These are phyloP conservation scores for Ceyx melanurus DNA, from an alignment of 2,113 vertebrate species.

Conservation along the genomic window DNA sequence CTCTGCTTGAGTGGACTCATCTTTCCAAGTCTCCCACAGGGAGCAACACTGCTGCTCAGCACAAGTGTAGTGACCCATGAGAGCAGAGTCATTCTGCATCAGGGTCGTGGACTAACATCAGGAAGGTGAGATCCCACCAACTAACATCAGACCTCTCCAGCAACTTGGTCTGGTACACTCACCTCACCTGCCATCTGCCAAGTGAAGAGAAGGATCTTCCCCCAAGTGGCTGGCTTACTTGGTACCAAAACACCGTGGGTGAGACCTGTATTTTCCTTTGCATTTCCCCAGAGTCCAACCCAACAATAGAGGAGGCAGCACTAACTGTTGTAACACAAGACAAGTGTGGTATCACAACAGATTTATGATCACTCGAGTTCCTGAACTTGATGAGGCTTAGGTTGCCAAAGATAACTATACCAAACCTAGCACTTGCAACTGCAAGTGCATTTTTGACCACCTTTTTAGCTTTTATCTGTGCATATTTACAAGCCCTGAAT, in stretches of 20 bases:
- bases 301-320: background rate
- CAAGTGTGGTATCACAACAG: background rate
- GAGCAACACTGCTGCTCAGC: background rate
- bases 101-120: background rate
- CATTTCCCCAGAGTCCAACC: conserved; percentile 15
- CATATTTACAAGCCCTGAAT: conserved; percentile 49
- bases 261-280: background rate
- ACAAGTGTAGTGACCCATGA: accelerated
- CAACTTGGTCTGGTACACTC: background rate
- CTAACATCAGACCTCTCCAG: background rate
- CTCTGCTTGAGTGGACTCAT: background rate
- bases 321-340: background rate
- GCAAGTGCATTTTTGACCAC: conserved; percentile 24
- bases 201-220: background rate
- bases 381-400: background rate
- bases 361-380: background rate
- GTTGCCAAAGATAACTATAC: conserved; percentile 18
- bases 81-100: background rate
- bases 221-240: background rate
- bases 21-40: background rate
- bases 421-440: background rate
- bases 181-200: background rate
- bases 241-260: background rate
- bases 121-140: background rate
- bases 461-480: conserved; percentile 46